phyloP scores from a whole-genome alignment of 2,888 invertebrate species.

The Clostera curtula region DNA sequence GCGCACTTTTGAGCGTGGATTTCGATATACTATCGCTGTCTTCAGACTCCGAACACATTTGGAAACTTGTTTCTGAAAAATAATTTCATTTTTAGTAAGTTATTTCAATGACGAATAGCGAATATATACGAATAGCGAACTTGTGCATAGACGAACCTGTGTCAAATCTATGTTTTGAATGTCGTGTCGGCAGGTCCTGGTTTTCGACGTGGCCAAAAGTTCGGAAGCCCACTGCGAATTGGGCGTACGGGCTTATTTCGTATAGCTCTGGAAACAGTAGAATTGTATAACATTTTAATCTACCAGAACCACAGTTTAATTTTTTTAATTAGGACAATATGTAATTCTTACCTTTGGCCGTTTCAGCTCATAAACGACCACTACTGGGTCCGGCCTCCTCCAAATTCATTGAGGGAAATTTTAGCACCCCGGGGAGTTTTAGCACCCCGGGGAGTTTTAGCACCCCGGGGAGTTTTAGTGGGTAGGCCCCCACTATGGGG shows the following conservation, averaged over 20 bases:
- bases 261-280: slow-evolving; percentile 50
- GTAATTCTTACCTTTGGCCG: too few species aligned
- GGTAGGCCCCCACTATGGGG: too few species aligned
- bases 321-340: too few species aligned
- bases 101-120: not conserved
- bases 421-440: too few species aligned
- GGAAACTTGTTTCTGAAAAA: slow-evolving; percentile 68
- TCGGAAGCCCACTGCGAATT: slow-evolving; percentile 66
- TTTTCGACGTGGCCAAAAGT: slow-evolving; percentile 70
- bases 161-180: slow-evolving; percentile 56
- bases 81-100: not conserved
- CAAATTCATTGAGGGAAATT: too few species aligned
- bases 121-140: too few species aligned
- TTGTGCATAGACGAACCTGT: slow-evolving; percentile 39
- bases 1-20: slow-evolving; percentile 62
- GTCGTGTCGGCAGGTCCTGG: slow-evolving; percentile 57
- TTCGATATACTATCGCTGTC: slow-evolving; percentile 71
- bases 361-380: too few species aligned
- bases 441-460: too few species aligned
- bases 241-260: slow-evolving; percentile 71
- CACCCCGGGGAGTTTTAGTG: too few species aligned
- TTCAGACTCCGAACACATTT: slow-evolving; percentile 69
- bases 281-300: too few species aligned
- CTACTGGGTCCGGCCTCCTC: too few species aligned
- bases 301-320: too few species aligned